Evolutionary conservation across 2,113 vertebrate genomes (phyloP).

Genomic region (Entomyzon cyanotis): DNA sequence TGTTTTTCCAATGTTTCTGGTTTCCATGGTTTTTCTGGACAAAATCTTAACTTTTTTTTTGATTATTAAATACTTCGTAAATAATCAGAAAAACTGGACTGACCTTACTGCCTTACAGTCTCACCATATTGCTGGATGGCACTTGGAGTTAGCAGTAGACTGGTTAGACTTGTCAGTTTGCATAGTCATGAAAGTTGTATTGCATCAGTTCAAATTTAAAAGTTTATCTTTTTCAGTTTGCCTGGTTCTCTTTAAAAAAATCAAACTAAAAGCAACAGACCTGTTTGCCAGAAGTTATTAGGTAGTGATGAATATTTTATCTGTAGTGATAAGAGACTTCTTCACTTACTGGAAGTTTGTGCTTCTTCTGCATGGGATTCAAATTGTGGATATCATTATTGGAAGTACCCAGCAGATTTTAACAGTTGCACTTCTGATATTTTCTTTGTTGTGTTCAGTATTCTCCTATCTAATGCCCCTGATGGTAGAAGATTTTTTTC

Average conservation of each 20-base stretch:
- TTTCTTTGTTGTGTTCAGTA: neutral
- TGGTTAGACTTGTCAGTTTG: neutral
- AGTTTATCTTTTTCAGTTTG: neutral
- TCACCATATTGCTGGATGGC: neutral
- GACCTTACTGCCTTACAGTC: neutral
- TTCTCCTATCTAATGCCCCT: neutral
- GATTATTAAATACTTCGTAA: neutral
- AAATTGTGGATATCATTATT: neutral
- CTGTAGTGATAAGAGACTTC: neutral
- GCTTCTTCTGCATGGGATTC: neutral
- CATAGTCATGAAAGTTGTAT: neutral
- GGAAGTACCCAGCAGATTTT: neutral
- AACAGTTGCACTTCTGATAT: neutral
- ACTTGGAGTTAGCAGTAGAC: neutral
- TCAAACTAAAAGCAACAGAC: neutral
- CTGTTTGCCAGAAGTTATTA: neutral
- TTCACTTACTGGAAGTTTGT: neutral
- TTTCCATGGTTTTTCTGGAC: neutral
- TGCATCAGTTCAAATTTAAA: neutral
- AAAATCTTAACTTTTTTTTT: neutral
- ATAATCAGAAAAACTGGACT: neutral
- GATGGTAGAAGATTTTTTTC: neutral
- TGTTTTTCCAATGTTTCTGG: neutral
- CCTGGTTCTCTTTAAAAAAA: neutral
- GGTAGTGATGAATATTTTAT: neutral